Evolutionary conservation across 2,113 vertebrate genomes (phyloP), one percentile per base, ranked within the genome.

Genomic region (Halichoeres trimaculatus): DNA sequence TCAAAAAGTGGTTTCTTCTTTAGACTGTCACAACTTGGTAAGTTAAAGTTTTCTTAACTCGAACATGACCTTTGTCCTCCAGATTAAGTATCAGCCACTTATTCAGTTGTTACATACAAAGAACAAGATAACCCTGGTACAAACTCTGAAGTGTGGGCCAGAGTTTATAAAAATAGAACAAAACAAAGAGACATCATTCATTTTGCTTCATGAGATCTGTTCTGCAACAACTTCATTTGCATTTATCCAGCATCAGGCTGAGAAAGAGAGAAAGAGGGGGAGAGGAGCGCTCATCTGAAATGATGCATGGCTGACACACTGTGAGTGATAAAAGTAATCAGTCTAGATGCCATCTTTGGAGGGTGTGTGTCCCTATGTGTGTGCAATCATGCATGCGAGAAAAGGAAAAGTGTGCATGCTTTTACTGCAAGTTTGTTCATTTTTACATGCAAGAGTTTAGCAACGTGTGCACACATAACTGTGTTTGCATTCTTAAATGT

Each of bases 221-320:
- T 90, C 86, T 83, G 88, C 48, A 86, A 88, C 88, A 86, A 83
- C 75, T 57, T 94, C 81, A 93, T 94, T 95, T 92, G 91, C 83
- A 78, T 88, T 84, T 67, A 90, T 85, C 87, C 93, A 89, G 88
- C 61, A 81, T 62, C 84, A 83, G 92, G 90, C 85, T 86, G 81
- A 90, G 77, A 78, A 81, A 36, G 40, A 67, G 26, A 45, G 16
- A 41, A 11, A 75, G 56, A 63, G 57, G 59, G 40, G 85, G 83
- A 71, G 74, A 62, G 59, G 22, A 72, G 52, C 53, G 47, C 90
- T 93, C 83, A 85, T 86, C 85, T 91, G 76, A 83, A 85, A 82
- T 88, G 80, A 86, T 91, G 71, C 86, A 69, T 89, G 88, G 83
- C 70, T 92, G 88, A 93, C 88, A 84, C 71, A 78, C 41, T 55